These are phyloP conservation scores for Limnephilus auricula DNA, from an alignment of 2,888 invertebrate genomes.

Conservation along the genomic window DNA sequence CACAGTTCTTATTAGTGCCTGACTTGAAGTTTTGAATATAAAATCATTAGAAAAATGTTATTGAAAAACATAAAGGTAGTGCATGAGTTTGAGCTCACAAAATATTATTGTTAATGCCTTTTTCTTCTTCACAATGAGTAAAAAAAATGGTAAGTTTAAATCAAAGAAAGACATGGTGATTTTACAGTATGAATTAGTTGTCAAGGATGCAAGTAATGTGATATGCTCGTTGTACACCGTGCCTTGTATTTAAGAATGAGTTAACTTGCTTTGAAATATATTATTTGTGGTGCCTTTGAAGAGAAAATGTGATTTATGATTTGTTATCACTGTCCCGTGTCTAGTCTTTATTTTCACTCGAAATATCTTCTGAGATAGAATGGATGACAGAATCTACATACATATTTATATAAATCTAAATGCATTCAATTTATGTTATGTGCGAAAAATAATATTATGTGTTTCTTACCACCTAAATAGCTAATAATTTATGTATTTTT, in stretches of 20 bases:
- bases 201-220: neutral
- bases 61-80: neutral
- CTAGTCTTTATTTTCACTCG: neutral
- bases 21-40: neutral
- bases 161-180: neutral
- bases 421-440: slow-evolving; percentile 2
- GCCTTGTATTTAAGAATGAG: slow-evolving; percentile 21
- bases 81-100: slow-evolving; percentile 2
- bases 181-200: neutral
- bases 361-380: slow-evolving; percentile 10
- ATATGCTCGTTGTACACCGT: slow-evolving; percentile 21
- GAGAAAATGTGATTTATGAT: slow-evolving; percentile 14
- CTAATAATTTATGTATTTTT: slow-evolving; percentile 5
- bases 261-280: slow-evolving; percentile 11
- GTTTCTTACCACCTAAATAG: slow-evolving; percentile 16
- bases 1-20: neutral
- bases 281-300: slow-evolving; percentile 11
- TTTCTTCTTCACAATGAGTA: neutral
- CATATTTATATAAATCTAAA: neutral
- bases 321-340: neutral
- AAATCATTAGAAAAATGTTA: neutral
- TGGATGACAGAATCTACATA: slow-evolving; percentile 2
- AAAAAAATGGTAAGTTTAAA: neutral
- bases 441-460: neutral
- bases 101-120: neutral